phyloP scores from a whole-genome alignment of 1,140 invertebrate genomes.

The Telenomus remus region DNA sequence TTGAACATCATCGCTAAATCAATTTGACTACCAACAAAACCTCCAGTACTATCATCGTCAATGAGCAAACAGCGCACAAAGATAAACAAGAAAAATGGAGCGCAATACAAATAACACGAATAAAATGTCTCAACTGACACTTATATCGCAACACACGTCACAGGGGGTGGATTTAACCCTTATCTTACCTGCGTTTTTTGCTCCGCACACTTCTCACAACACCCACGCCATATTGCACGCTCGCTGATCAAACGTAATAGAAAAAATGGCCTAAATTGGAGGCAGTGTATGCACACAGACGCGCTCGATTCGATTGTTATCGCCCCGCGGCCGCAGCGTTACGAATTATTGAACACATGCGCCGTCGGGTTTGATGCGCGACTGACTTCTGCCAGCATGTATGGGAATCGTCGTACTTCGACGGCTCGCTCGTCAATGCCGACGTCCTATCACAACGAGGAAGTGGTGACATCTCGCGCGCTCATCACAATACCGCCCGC shows the following conservation, averaged over 20 bases:
- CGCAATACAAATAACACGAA: too few species aligned
- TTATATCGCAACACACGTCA: too few species aligned
- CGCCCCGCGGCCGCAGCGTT: not conserved
- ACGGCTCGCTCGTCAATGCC: constrained; percentile 10
- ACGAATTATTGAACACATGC: constrained; percentile 29
- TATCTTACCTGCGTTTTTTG: constrained; percentile 38
- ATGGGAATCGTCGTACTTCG: constrained; percentile 8
- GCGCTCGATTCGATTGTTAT: constrained; percentile 22
- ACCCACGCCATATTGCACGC: constrained; percentile 45
- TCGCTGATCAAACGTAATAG: constrained; percentile 15
- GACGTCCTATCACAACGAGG: not conserved
- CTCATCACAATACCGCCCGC: not conserved
- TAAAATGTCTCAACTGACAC: too few species aligned
- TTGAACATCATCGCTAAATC: too few species aligned
- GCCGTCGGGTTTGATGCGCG: constrained; percentile 15
- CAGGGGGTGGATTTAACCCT: not conserved
- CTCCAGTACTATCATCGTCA: too few species aligned
- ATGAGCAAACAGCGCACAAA: too few species aligned
- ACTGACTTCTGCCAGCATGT: not conserved
- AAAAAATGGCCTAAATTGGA: constrained; percentile 48
- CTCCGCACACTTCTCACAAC: constrained; percentile 19
- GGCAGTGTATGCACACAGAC: constrained; percentile 13
- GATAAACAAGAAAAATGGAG: too few species aligned
- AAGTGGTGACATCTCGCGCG: constrained; percentile 27
- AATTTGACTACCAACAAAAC: too few species aligned